phyloP scores from a whole-genome alignment of 30 jellyfish, hydroid and myxozoan genomes.

The Cassiopea andromeda region DNA sequence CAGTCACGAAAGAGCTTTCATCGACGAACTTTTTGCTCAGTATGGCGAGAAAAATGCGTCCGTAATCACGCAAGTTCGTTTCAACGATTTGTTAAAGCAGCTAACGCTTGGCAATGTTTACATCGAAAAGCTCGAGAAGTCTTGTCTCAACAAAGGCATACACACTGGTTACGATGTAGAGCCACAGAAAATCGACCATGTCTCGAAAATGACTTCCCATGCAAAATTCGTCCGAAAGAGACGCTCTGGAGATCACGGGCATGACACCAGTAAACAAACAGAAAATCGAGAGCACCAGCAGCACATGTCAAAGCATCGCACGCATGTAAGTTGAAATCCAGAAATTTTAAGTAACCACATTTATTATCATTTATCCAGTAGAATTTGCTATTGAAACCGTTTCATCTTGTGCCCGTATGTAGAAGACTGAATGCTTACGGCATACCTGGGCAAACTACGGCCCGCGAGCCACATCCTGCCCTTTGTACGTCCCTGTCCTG shows the following conservation, averaged over 20 bases:
- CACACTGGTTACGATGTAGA: constrained; percentile 35
- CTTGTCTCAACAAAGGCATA: constrained; percentile 61
- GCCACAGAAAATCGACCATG: constrained; percentile 25
- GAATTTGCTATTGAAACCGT: too few relatives aligned
- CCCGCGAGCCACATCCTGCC: too few relatives aligned
- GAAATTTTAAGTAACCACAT: too few relatives aligned
- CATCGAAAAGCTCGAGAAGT: constrained; percentile 60
- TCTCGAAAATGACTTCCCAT: not conserved
- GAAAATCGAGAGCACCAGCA: constrained; percentile 20
- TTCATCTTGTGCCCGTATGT: too few relatives aligned
- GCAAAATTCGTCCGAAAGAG: constrained; percentile 1
- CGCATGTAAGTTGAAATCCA: constrained; percentile 6
- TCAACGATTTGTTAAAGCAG: constrained; percentile 37
- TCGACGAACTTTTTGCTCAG: constrained; percentile 48
- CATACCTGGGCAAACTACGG: too few relatives aligned
- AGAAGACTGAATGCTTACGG: too few relatives aligned
- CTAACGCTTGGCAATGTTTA: constrained; percentile 67
- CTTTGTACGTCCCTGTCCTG: too few relatives aligned
- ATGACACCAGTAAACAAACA: not conserved
- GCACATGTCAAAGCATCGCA: constrained; percentile 26
- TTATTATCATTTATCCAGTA: too few relatives aligned
- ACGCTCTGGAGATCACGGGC: constrained; percentile 55
- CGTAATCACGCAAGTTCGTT: constrained; percentile 9
- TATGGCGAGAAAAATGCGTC: constrained; percentile 60
- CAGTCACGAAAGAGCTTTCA: not conserved